Conservation (phyloP, 2,888 invertebrate species). For the Amblyjoppa fuscipennis region DNA sequence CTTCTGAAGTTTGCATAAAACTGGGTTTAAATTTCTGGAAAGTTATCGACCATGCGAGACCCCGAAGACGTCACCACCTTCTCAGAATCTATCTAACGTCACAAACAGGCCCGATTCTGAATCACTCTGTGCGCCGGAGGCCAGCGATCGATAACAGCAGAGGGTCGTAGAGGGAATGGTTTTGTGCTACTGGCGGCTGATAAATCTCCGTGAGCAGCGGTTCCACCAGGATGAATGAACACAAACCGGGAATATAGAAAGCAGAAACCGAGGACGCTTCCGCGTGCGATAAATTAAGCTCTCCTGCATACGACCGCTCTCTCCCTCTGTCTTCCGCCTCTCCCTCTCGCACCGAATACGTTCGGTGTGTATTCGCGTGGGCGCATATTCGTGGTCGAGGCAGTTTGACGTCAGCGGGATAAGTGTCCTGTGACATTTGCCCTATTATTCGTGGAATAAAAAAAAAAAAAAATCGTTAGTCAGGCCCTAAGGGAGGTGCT, state of each 20-base stretch:
- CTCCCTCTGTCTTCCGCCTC: conserved; percentile 1
- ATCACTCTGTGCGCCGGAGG: conserved; percentile 33
- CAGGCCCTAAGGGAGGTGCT: neutral
- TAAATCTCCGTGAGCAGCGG: conserved; percentile 47
- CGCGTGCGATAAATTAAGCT: conserved; percentile 51
- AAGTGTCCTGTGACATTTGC: conserved; percentile 27
- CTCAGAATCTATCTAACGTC: neutral
- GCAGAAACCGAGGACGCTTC: conserved; percentile 31
- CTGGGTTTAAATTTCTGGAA: neutral
- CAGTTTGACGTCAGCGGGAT: conserved; percentile 20
- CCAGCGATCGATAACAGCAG: conserved; percentile 50
- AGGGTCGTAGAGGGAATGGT: conserved; percentile 17
- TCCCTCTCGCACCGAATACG: conserved; percentile 14
- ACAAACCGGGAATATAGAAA: conserved; percentile 17
- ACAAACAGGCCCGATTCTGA: conserved; percentile 18
- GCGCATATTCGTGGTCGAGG: neutral
- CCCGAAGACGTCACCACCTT: neutral
- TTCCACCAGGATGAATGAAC: conserved; percentile 26
- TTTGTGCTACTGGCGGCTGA: conserved; percentile 30
- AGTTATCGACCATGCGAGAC: neutral
- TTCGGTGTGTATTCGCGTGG: conserved; percentile 1
- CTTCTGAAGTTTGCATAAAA: too few relatives aligned
- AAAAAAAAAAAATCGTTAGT: conserved; percentile 45
- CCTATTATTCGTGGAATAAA: conserved; percentile 35
- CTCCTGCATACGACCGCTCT: conserved; percentile 19